phyloP scores from a whole-genome alignment of 2,797 vertebrate genomes.

The Merluccius polli region DNA sequence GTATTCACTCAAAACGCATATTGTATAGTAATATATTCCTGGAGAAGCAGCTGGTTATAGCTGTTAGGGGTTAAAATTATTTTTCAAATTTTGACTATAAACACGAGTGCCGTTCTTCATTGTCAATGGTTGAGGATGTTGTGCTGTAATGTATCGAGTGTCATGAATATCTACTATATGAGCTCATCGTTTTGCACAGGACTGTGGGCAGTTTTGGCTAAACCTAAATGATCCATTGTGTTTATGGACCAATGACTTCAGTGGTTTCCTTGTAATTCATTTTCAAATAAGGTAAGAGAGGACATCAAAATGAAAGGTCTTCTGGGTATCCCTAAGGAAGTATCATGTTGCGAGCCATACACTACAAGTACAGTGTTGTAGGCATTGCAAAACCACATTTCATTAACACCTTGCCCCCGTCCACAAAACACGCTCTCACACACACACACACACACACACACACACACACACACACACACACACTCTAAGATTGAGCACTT shows the following conservation, averaged over 20 bases:
- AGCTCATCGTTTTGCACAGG: conserved; percentile 17
- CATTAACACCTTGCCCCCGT: conserved; percentile 42
- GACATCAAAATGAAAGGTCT: conserved; percentile 34
- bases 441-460: neutral
- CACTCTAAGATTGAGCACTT: conserved; percentile 52
- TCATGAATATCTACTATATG: conserved; percentile 24
- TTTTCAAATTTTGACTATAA: neutral
- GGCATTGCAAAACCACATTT: conserved; percentile 46
- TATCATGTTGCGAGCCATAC: conserved; percentile 59
- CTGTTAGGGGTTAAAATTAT: neutral
- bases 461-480: conserved; percentile 3
- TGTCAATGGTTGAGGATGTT: no score
- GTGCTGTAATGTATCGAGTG: neutral
- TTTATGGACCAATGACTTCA: neutral
- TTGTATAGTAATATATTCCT: neutral
- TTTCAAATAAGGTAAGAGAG: neutral
- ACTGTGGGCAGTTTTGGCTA: conserved; percentile 6
- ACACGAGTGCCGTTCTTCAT: neutral
- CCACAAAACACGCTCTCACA: conserved; percentile 1
- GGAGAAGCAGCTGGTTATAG: neutral
- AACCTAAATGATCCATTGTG: conserved; percentile 4
- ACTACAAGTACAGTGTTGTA: conserved; percentile 40
- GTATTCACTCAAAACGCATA: no score
- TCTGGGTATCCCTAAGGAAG: conserved; percentile 44
- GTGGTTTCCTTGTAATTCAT: neutral